Base-by-base conservation (phyloP, 2,797 vertebrate genomes). In the Furcifer pardalis region DNA sequence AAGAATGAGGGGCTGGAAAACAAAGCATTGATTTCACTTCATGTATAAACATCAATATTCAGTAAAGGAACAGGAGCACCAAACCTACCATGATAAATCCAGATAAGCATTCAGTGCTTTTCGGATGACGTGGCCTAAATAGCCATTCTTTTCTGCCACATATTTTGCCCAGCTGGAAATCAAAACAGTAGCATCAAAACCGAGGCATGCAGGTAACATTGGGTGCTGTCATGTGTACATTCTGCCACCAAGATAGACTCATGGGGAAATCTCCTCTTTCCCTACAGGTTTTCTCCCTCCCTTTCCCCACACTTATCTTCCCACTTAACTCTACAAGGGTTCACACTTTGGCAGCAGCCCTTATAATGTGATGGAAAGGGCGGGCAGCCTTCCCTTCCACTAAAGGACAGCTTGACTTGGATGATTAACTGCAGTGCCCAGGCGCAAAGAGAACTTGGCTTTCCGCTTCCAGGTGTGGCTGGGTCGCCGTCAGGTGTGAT, bases 31-130 rank as follows among this genome's bases (percentile, higher is more conserved):
- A 68, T 71, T 87, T 90, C 63, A 56, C 27, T 9, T 62, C 23
- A 44, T 86, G 85, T 83, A 79, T 0, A 79, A 87, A 89, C 84
- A 76, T 12, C 30, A 32, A 42, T 25, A 42, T 71, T 81, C 37
- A 77, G 68, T 49, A 8, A 9, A 12, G 76, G 19, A 71, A 15
- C 44, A 86, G 13, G 80, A 68, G 32, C 10, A 15, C 17, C 25
- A 60, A 86, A 88, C 96, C 92, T 95, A 99, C 98, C 97, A 94
- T 3, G 96, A 96, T 62, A 96, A 96, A 90, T 95, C 96, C 89
- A 98, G 95, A 93, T 97, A 98, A 37, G 97, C 97, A 59, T 95
- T 96, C 40, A 99, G 97, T 90, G 97, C 98, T 91, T 96, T 97
- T 92, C 96, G 96, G 90, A 98, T 95, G 79, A 97, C 92, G 59